These are phyloP conservation scores for Columba janthina DNA, from an alignment of 2,113 vertebrate genomes.

Conservation along the genomic window DNA sequence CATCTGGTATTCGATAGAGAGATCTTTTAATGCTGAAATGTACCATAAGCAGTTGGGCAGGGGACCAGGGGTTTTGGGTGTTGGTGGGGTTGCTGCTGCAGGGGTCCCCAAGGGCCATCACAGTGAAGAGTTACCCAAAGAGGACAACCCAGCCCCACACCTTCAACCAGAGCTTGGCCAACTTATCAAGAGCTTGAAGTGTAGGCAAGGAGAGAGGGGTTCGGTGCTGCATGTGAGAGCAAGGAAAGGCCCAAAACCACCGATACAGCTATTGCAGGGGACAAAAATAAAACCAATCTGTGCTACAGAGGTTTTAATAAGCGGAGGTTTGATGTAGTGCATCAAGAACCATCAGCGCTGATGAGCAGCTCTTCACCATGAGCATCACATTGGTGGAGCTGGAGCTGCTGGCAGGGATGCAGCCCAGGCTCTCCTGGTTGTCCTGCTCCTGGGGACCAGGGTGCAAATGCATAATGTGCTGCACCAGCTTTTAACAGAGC, in stretches of 20 bases:
- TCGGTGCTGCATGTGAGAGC: not conserved
- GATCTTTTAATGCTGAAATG: not conserved
- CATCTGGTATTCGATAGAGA: not conserved
- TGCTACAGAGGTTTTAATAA: slow-evolving; percentile 59
- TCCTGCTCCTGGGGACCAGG: not conserved
- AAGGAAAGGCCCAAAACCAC: not conserved
- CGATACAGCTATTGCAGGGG: slow-evolving; percentile 14
- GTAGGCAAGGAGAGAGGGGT: not conserved
- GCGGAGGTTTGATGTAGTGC: slow-evolving; percentile 50
- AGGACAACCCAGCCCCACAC: not conserved
- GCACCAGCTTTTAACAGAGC: not conserved
- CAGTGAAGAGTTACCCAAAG: accelerated
- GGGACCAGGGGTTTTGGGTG: not conserved
- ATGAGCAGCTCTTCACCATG: slow-evolving; percentile 58
- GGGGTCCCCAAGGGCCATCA: not conserved
- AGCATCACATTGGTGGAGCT: not conserved
- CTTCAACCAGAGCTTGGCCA: not conserved
- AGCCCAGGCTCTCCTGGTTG: not conserved
- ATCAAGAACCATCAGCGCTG: slow-evolving; percentile 42
- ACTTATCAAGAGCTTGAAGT: not conserved
- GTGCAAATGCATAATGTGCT: accelerated
- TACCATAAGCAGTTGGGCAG: not conserved
- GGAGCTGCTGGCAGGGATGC: not conserved
- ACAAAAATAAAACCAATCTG: slow-evolving; percentile 23
- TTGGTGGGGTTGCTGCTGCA: not conserved